Evolutionary conservation across 2,113 vertebrate species (phyloP).

Genomic region (Fulmarus glacialis): DNA sequence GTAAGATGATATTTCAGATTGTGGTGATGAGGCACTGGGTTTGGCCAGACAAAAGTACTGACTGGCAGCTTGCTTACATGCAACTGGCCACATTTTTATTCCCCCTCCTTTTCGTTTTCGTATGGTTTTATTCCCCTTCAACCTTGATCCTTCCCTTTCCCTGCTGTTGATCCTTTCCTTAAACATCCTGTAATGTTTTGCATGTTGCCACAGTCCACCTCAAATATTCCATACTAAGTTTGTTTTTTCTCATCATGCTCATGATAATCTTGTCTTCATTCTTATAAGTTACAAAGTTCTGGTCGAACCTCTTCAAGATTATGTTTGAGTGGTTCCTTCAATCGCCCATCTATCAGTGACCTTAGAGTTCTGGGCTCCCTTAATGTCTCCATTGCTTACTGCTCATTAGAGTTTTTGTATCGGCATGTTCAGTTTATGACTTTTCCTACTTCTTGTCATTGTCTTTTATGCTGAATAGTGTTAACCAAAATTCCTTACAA

Average conservation of each 20-base stretch:
- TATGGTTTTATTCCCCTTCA: not conserved
- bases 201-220: not conserved
- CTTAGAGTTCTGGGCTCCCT: not conserved
- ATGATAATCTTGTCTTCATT: not conserved
- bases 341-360: not conserved
- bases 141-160: not conserved
- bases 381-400: not conserved
- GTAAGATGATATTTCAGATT: not conserved
- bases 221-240: not conserved
- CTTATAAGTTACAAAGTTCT: not conserved
- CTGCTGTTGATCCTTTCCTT: not conserved
- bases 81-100: not conserved
- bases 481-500: not conserved
- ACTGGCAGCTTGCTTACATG: not conserved
- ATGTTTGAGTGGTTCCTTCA: not conserved
- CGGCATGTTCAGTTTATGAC: not conserved
- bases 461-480: not conserved
- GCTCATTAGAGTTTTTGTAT: not conserved
- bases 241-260: not conserved
- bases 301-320: not conserved
- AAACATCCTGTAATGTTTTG: not conserved
- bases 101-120: not conserved
- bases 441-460: not conserved
- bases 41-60: not conserved
- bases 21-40: not conserved